Conservation (phyloP, 64 coral and sea anemone species). For the Montipora capricornis region DNA sequence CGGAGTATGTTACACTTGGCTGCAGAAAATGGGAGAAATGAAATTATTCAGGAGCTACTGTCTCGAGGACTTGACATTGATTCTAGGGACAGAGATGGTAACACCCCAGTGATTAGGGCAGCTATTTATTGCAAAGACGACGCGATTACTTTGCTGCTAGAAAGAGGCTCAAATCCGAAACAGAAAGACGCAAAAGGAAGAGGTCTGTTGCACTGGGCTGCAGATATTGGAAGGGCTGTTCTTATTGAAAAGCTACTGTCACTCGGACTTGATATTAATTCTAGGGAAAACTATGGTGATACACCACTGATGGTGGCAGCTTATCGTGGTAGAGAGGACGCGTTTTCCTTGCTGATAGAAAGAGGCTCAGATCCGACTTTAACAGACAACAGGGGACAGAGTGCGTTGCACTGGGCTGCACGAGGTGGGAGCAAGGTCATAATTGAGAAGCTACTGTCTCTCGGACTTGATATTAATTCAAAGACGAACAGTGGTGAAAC, state of each 20-base stretch:
- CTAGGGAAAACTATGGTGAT: background rate
- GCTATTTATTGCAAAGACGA: background rate
- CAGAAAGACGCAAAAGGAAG: background rate
- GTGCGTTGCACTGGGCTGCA: background rate
- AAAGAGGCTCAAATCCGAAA: background rate
- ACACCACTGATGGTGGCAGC: background rate
- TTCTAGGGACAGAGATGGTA: background rate
- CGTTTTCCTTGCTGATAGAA: background rate
- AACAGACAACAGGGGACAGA: background rate
- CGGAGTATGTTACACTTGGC: background rate
- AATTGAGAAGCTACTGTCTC: conserved; percentile 15
- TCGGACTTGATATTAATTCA: background rate
- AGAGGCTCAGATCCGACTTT: background rate
- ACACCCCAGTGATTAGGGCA: background rate
- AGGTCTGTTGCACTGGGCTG: background rate
- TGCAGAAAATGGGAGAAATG: background rate
- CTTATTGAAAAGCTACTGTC: conserved; percentile 14
- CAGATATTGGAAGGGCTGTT: background rate
- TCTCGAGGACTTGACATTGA: background rate
- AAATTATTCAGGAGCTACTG: background rate
- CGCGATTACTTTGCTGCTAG: background rate
- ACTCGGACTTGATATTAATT: background rate
- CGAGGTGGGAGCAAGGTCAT: background rate
- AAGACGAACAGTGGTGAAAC: background rate
- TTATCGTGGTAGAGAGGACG: no score